Evolutionary conservation across 2,113 vertebrate genomes (phyloP).

Genomic region (Motacilla tschutschensis): DNA sequence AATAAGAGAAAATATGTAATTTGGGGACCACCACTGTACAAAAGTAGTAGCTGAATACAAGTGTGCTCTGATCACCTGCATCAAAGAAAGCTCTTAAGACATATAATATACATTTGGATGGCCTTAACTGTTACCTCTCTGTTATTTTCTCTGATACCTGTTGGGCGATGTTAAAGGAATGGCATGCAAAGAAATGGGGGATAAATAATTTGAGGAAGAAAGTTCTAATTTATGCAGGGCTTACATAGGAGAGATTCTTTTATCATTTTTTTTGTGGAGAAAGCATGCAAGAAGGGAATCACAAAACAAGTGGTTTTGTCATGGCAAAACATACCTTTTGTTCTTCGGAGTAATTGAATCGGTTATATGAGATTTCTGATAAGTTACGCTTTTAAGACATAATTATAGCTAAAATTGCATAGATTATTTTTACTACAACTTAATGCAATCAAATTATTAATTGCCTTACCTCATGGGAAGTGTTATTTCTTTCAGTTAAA

Average conservation of each 20-base stretch:
- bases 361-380: slow-evolving; percentile 12
- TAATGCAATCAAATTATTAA: slow-evolving; percentile 73
- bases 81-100: slow-evolving; percentile 41
- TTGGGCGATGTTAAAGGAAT: slow-evolving; percentile 32
- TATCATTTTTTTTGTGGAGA: not conserved
- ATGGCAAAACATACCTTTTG: slow-evolving; percentile 5
- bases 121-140: slow-evolving; percentile 69
- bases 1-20: slow-evolving; percentile 37
- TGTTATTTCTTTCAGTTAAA: slow-evolving; percentile 47
- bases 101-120: slow-evolving; percentile 47
- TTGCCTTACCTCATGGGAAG: slow-evolving; percentile 74
- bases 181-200: slow-evolving; percentile 5
- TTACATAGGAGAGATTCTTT: not conserved
- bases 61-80: slow-evolving; percentile 36
- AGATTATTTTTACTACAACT: slow-evolving; percentile 63
- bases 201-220: not conserved
- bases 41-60: slow-evolving; percentile 51
- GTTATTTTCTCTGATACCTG: slow-evolving; percentile 11
- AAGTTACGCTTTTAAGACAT: slow-evolving; percentile 17
- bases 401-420: slow-evolving; percentile 33
- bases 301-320: slow-evolving; percentile 28
- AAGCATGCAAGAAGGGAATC: slow-evolving; percentile 30
- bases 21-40: slow-evolving; percentile 66
- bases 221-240: not conserved
- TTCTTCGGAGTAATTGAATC: slow-evolving; percentile 29